These are phyloP conservation scores for Pitangus sulphuratus DNA, from an alignment of 2,797 vertebrate genomes.

Conservation along the genomic window DNA sequence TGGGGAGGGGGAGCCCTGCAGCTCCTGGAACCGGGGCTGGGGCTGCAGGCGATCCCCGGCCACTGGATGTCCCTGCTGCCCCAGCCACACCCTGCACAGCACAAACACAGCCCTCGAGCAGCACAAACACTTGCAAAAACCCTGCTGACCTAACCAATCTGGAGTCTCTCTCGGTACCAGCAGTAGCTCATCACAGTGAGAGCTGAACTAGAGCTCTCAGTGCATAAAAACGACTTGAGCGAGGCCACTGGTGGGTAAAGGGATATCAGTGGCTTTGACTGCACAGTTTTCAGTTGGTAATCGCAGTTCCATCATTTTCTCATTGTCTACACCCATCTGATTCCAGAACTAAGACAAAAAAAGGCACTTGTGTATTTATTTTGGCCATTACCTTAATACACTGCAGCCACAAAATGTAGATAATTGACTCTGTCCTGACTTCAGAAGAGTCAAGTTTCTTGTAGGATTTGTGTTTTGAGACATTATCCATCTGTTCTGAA, in stretches of 20 bases:
- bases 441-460: neutral
- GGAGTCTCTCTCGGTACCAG: neutral
- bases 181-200: neutral
- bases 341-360: neutral
- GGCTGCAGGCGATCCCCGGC: neutral
- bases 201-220: neutral
- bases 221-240: neutral
- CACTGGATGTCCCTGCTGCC: constrained; percentile 50
- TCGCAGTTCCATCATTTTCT: neutral
- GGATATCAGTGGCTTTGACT: neutral
- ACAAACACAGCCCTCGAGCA: neutral
- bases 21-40: neutral
- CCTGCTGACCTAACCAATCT: accelerated
- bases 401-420: neutral
- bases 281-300: neutral
- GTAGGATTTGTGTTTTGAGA: neutral
- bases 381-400: neutral
- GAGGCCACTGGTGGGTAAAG: neutral
- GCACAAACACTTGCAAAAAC: neutral
- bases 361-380: neutral
- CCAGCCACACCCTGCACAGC: neutral
- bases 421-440: neutral
- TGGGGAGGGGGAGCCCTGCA: neutral
- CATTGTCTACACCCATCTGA: neutral
- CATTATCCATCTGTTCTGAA: neutral